Percentiles rank a stretch among this genome's conserved stretches.
Evolutionary conservation across 2,113 vertebrate species (phyloP).

Genomic region (Amphilophus citrinellus): DNA sequence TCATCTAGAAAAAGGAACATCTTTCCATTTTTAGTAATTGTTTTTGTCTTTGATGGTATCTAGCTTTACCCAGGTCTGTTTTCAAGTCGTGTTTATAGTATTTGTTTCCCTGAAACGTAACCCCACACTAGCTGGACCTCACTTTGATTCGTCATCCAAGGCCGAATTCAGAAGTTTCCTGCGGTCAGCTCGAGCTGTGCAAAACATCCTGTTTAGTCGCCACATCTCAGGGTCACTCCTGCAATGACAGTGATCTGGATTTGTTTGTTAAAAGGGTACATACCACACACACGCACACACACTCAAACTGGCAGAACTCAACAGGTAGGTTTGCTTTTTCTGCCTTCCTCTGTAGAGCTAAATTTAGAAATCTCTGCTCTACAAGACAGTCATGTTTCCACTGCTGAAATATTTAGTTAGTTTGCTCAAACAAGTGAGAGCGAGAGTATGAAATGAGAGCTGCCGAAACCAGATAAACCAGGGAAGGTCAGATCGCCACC

Average conservation of each 20-base stretch:
- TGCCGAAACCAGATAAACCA: slow-evolving; percentile 40
- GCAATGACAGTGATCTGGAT: slow-evolving; percentile 38
- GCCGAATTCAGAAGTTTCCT: slow-evolving; percentile 35
- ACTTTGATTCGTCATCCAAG: slow-evolving; percentile 9
- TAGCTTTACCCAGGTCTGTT: background rate
- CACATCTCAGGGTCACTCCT: slow-evolving; percentile 72
- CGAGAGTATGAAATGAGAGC: slow-evolving; percentile 47
- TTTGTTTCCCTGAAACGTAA: background rate
- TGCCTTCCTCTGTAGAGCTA: slow-evolving; percentile 36
- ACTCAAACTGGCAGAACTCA: slow-evolving; percentile 19
- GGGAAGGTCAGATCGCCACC: slow-evolving; percentile 28
- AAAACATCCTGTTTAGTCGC: slow-evolving; percentile 64
- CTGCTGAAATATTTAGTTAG: slow-evolving; percentile 72
- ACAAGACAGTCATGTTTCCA: slow-evolving; percentile 70
- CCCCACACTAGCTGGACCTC: background rate
- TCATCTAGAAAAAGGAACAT: background rate
- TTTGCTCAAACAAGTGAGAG: slow-evolving; percentile 63
- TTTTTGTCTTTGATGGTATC: background rate
- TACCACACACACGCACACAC: background rate
- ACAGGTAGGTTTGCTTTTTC: slow-evolving; percentile 64
- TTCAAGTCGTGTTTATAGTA: background rate
- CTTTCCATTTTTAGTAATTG: background rate
- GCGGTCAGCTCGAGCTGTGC: slow-evolving; percentile 47
- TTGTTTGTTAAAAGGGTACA: slow-evolving; percentile 17
- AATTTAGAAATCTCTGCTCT: slow-evolving; percentile 64